These are phyloP conservation scores for Antennarius striatus DNA, from an alignment of 2,113 vertebrate species.

Conservation along the genomic window DNA sequence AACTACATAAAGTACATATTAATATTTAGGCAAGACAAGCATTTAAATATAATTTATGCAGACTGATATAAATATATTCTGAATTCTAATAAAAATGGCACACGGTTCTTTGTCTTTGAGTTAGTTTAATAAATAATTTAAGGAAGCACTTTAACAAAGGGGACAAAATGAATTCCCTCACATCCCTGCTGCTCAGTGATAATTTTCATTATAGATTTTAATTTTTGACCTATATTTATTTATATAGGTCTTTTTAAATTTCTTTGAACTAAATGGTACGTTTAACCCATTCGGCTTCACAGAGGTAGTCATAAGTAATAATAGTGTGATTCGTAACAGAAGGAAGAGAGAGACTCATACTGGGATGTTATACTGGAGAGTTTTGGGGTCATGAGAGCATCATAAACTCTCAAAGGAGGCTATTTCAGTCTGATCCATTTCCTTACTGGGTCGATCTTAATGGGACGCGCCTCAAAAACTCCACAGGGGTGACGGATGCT, in stretches of 20 bases:
- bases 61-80: conserved; percentile 50
- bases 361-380: conserved; percentile 4
- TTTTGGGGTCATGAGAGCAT: conserved; percentile 13
- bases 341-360: too few relatives aligned
- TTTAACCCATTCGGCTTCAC: too few relatives aligned
- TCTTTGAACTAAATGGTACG: too few relatives aligned
- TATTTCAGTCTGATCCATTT: conserved; percentile 51
- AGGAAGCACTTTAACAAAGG: conserved; percentile 30
- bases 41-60: conserved; percentile 45
- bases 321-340: too few relatives aligned
- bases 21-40: conserved; percentile 40
- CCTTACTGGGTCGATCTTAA: conserved; percentile 54
- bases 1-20: conserved; percentile 16
- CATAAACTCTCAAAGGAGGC: conserved; percentile 18
- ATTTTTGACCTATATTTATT: too few relatives aligned
- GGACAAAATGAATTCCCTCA: conserved; percentile 1
- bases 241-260: too few relatives aligned
- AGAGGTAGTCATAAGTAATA: too few relatives aligned
- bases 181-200: conserved; percentile 9
- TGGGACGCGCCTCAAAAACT: conserved; percentile 7
- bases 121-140: not conserved
- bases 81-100: conserved; percentile 15
- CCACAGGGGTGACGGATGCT: not conserved
- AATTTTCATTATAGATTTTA: not conserved
- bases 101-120: not conserved